Conservation (phyloP, 2,888 invertebrate genomes). For the Aphodius granarius region DNA sequence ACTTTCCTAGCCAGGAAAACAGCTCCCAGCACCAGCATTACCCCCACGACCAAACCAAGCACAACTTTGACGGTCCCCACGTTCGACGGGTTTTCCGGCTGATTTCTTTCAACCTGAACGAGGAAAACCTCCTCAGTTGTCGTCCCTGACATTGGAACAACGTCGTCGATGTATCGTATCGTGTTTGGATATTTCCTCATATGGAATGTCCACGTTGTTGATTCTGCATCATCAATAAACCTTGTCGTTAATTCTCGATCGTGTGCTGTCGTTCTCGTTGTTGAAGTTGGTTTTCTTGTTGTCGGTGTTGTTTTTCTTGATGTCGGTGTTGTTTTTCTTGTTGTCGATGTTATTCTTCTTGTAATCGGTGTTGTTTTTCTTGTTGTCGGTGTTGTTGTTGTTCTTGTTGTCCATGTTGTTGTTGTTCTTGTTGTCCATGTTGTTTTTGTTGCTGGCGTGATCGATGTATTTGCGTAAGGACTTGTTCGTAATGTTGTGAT, state of each 20-base stretch:
- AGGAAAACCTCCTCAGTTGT: not conserved
- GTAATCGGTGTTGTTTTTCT: slow-evolving; percentile 12
- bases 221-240: not conserved
- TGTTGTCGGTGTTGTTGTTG: slow-evolving; percentile 2
- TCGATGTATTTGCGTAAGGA: slow-evolving; percentile 5
- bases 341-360: slow-evolving; percentile 2
- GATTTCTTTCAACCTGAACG: not conserved
- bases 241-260: not conserved
- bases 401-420: slow-evolving; percentile 14
- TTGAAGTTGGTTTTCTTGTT: not conserved
- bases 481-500: not conserved
- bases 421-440: slow-evolving; percentile 13
- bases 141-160: slow-evolving; percentile 19
- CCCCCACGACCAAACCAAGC: slow-evolving; percentile 17
- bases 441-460: slow-evolving; percentile 1
- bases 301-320: not conserved
- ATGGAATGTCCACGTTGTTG: no score
- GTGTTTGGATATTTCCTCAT: not conserved
- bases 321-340: not conserved
- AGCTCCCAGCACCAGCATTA: slow-evolving; percentile 12
- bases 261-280: not conserved
- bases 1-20: slow-evolving; percentile 15
- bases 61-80: slow-evolving; percentile 14
- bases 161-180: slow-evolving; percentile 9
- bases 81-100: slow-evolving; percentile 1